Evolutionary conservation across 2,113 vertebrate species (phyloP), one percentile per base, ranked within the genome.

Genomic region (Larimichthys crocea): DNA sequence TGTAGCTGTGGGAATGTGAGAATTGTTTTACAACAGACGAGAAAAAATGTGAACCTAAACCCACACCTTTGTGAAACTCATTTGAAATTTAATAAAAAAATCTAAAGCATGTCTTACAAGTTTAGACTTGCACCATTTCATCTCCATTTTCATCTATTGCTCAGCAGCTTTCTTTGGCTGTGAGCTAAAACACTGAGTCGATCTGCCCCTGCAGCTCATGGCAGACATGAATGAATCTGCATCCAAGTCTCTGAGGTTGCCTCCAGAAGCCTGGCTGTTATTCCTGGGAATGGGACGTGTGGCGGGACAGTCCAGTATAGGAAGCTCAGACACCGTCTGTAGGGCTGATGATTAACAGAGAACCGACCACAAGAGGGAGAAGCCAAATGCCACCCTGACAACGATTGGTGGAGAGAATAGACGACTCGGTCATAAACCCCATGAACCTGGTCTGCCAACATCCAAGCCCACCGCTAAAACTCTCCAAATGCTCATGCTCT

Each of bases 331-430:
- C 71, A 79, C 66, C 1, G 9, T 57, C 78, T 74, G 49, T 50
- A 68, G 52, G 57, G 71, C 55, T 83, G 82, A 76, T 91, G 64
- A 85, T 90, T 91, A 89, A 91, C 80, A 68, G 22, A 31, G 67
- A 82, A 69, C 66, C 75, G 68, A 77, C 69, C 69, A 92, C 77
- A 60, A 65, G 50, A 64, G 60, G 59, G 44, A 76, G 68, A 71
- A 85, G 79, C 78, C 60, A 77, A 84, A 79, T 53, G 68, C 57
- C 56, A 72, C 74, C 64, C 48, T 72, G 83, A 78, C 52, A 74
- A 17, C 12, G 29, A 85, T 82, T 88, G 84, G 77, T 79, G 11
- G 17, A 79, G 16, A 78, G 48, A 19, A 22, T 8, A 61, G 17
- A 80, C 4, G 42, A 40, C 17, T 40, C 29, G 49, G 70, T 74